Conservation (phyloP, 2,113 vertebrate species). For the Pseudonaja textilis region DNA sequence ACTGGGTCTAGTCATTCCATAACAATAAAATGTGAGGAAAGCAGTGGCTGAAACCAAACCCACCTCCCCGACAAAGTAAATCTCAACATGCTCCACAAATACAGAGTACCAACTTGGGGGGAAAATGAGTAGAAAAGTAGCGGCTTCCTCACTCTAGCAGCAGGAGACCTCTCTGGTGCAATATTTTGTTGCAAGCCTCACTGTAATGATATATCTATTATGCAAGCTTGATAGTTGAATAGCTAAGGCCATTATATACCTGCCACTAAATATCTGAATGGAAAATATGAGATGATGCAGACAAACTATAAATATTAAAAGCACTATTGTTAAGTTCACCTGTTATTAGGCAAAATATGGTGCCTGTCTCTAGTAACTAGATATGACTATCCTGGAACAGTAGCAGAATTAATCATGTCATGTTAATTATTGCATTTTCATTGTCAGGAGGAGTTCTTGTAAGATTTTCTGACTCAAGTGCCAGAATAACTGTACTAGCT, state of each 20-base stretch:
- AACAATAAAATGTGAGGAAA: too few relatives aligned
- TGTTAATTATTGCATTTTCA: background rate
- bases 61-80: too few relatives aligned
- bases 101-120: background rate
- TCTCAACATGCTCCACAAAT: too few relatives aligned
- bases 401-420: background rate
- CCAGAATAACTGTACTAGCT: background rate
- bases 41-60: too few relatives aligned
- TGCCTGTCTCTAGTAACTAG: background rate
- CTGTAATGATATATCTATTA: background rate
- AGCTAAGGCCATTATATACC: background rate
- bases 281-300: background rate
- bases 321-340: background rate
- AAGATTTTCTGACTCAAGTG: background rate
- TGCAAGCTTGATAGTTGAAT: background rate
- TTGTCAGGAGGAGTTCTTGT: background rate
- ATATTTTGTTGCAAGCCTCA: background rate
- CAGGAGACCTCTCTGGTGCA: background rate
- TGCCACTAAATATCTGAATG: background rate
- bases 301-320: background rate
- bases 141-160: background rate
- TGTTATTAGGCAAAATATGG: background rate
- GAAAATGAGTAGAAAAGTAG: background rate
- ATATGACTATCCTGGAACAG: background rate
- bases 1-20: too few relatives aligned